These are phyloP conservation scores for Lamellibrachia satsuma DNA, from an alignment of 2,888 invertebrate genomes.

Conservation along the genomic window DNA sequence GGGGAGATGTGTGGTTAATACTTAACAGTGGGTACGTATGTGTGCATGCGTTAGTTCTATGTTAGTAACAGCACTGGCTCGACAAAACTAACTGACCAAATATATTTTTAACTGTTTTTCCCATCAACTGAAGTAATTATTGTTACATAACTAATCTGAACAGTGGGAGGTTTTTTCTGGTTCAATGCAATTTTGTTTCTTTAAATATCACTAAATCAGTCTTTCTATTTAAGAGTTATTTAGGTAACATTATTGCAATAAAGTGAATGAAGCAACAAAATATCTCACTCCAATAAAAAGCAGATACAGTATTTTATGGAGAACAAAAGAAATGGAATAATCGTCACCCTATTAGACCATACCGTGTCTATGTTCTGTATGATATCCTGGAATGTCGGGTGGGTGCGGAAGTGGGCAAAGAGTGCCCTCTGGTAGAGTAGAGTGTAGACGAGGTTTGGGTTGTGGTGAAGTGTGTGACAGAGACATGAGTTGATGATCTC, in stretches of 20 bases:
- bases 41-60: background rate
- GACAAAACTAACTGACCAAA: too few species aligned
- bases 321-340: background rate
- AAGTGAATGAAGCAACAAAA: too few species aligned
- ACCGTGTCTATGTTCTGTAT: conserved; percentile 95
- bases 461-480: conserved; percentile 84
- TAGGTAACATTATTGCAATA: too few species aligned
- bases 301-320: background rate
- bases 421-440: conserved; percentile 87
- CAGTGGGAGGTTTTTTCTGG: background rate
- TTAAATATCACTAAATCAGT: too few species aligned
- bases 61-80: background rate
- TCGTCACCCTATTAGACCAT: conserved; percentile 52
- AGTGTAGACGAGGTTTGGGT: conserved; percentile 93
- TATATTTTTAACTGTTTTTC: background rate
- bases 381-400: conserved; percentile 88
- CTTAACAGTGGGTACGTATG: background rate
- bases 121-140: background rate
- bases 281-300: background rate
- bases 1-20: background rate
- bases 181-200: background rate
- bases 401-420: conserved; percentile 80
- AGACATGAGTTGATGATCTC: conserved; percentile 97
- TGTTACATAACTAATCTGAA: too few species aligned
- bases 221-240: too few species aligned